phyloP scores from a whole-genome alignment of 2,797 vertebrate species.

The Xiphorhynchus erythropygius region DNA sequence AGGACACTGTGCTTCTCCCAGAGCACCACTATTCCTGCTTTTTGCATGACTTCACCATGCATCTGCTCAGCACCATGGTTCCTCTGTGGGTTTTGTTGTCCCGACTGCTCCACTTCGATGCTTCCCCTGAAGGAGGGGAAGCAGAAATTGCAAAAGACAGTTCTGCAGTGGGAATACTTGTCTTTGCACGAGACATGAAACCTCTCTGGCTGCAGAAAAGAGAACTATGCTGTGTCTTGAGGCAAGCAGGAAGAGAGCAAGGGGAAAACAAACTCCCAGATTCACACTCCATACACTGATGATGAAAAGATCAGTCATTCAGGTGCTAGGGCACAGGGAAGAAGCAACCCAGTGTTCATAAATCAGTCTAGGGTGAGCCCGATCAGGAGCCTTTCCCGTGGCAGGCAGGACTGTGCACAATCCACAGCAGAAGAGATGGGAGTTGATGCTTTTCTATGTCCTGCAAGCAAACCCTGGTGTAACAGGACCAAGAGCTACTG shows the following conservation, averaged over 20 bases:
- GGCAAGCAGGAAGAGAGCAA: neutral
- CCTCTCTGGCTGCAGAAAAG: neutral
- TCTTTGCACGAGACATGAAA: neutral
- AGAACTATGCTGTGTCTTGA: neutral
- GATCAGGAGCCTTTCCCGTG: neutral
- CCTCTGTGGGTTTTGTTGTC: neutral
- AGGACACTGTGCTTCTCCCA: neutral
- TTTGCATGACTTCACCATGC: neutral
- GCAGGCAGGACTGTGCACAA: neutral
- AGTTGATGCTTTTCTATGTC: neutral
- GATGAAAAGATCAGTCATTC: neutral
- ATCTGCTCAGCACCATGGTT: neutral
- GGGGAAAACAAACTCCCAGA: neutral
- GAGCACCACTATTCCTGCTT: neutral
- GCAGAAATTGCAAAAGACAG: conserved; percentile 12
- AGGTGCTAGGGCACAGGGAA: neutral
- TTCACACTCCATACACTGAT: fast-evolving
- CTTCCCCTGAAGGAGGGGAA: conserved; percentile 2
- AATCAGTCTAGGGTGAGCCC: neutral
- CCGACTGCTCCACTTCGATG: neutral
- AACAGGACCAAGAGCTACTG: neutral
- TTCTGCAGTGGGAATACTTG: neutral
- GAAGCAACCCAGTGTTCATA: neutral
- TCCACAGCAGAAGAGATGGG: neutral
- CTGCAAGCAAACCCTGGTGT: neutral